Evolutionary conservation across 2,113 vertebrate species (phyloP).

Genomic region (Campylorhamphus procurvoides): DNA sequence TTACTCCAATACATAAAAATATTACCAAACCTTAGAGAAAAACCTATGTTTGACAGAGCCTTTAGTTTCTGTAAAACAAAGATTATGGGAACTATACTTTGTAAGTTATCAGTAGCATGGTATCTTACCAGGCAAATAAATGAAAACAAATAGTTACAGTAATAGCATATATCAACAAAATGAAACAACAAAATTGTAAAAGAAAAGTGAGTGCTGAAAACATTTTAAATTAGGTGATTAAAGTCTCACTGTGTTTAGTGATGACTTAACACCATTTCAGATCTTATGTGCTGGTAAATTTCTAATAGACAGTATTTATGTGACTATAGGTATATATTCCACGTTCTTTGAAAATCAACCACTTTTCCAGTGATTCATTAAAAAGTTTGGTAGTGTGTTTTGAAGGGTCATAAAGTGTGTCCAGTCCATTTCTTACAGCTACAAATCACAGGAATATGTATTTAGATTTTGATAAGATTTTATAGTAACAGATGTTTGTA

Average conservation of each 20-base stretch:
- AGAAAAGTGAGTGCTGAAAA: not conserved
- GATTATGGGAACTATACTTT: not conserved
- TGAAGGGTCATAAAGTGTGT: not conserved
- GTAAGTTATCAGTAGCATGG: not conserved
- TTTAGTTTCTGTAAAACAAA: not conserved
- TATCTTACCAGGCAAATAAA: not conserved
- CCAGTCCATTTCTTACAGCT: not conserved
- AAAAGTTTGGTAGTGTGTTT: not conserved
- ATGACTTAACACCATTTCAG: not conserved
- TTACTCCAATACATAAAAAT: not conserved
- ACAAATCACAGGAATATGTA: not conserved
- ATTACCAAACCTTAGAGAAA: not conserved
- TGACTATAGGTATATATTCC: not conserved
- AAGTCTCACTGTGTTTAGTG: not conserved
- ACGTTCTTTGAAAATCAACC: not conserved
- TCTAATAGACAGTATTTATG: not conserved
- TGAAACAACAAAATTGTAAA: not conserved
- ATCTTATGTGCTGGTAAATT: not conserved
- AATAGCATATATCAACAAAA: not conserved
- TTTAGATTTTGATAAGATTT: not conserved
- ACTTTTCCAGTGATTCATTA: not conserved
- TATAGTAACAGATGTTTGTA: not conserved
- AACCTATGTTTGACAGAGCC: not conserved
- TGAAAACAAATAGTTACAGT: not conserved
- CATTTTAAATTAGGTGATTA: not conserved